Evolutionary conservation across 2,888 invertebrate genomes (phyloP).

Genomic region (Eupithecia subfuscata): DNA sequence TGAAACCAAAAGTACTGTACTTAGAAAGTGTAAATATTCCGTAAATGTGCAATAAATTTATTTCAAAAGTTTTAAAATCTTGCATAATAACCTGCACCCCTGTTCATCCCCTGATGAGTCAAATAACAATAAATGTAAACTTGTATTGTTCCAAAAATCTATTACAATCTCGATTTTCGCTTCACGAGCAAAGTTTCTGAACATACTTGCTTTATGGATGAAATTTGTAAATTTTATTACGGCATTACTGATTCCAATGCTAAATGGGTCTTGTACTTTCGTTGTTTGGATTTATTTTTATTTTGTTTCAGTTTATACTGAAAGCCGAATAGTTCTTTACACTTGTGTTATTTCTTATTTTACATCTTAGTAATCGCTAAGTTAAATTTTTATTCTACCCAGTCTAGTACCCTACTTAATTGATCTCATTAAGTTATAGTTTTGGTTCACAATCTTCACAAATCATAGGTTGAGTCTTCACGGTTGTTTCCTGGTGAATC

Average conservation of each 20-base stretch:
- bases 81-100: constrained; percentile 64
- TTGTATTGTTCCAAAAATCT: constrained; percentile 58
- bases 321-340: constrained; percentile 5
- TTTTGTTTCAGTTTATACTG: constrained; percentile 14
- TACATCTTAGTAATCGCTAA: background rate
- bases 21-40: no score
- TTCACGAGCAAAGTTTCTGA: constrained; percentile 52
- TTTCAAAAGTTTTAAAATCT: constrained; percentile 6
- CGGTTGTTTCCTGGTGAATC: background rate
- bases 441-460: background rate
- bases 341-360: background rate
- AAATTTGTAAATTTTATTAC: constrained; percentile 68
- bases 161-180: constrained; percentile 54
- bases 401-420: background rate
- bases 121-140: constrained; percentile 59
- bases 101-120: constrained; percentile 32
- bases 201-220: constrained; percentile 57
- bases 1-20: no score
- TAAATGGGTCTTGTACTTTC: constrained; percentile 34
- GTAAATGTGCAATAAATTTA: background rate
- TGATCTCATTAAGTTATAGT: background rate
- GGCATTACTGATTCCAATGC: constrained; percentile 50
- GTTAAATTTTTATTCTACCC: no score
- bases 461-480: background rate
- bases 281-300: constrained; percentile 38